Percentiles rank a stretch among this genome's conserved stretches.
phyloP scores from a whole-genome alignment of 2,888 invertebrate genomes.

The Drosophila antonietae region DNA sequence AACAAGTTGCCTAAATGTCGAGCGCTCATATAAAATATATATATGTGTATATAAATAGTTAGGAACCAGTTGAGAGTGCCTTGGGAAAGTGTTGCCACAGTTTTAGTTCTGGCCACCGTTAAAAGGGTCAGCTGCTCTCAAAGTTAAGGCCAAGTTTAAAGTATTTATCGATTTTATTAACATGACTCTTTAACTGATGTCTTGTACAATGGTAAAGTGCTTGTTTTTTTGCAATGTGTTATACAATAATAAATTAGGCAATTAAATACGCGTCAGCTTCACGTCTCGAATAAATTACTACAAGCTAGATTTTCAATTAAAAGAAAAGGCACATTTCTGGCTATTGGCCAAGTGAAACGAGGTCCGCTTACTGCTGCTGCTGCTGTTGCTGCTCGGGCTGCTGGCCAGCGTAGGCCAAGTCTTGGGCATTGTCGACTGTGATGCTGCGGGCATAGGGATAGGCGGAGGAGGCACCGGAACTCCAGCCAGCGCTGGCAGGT shows the following conservation, averaged over 20 bases:
- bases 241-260: slow-evolving; percentile 46
- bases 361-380: slow-evolving; percentile 23
- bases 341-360: slow-evolving; percentile 36
- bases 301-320: slow-evolving; percentile 71
- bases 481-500: slow-evolving; percentile 73
- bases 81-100: slow-evolving; percentile 56
- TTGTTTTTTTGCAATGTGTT: slow-evolving; percentile 18
- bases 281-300: slow-evolving; percentile 81
- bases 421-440: slow-evolving; percentile 88
- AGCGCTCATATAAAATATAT: not conserved
- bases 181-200: slow-evolving; percentile 58
- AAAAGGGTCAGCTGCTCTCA: not conserved
- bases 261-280: slow-evolving; percentile 56
- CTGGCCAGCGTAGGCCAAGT: slow-evolving; percentile 90
- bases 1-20: slow-evolving; percentile 55
- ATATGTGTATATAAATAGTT: slow-evolving; percentile 30
- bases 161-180: slow-evolving; percentile 63
- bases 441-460: slow-evolving; percentile 86
- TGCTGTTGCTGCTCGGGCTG: slow-evolving; percentile 34
- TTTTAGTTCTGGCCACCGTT: slow-evolving; percentile 24
- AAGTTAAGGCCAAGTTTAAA: slow-evolving; percentile 14
- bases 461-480: slow-evolving; percentile 78
- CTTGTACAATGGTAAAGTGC: slow-evolving; percentile 17
- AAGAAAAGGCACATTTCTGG: slow-evolving; percentile 78
- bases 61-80: slow-evolving; percentile 41